Percentiles rank a stretch among this genome's conserved stretches.
phyloP scores from a whole-genome alignment of 2,888 invertebrate species.

The Eristalis intricaria region DNA sequence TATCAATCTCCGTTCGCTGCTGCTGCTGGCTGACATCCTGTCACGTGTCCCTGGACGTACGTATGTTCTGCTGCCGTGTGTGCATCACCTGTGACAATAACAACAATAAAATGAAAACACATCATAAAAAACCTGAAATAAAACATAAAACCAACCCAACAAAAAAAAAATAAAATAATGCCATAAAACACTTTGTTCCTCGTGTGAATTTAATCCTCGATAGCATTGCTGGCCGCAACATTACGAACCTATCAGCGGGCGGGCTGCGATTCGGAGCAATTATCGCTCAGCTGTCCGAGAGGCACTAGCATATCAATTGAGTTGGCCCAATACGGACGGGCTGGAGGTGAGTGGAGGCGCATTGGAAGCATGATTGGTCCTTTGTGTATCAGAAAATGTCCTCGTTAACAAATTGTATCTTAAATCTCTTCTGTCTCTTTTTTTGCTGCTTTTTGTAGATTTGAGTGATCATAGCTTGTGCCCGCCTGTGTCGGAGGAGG shows the following conservation, averaged over 20 bases:
- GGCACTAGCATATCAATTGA: slow-evolving; percentile 96
- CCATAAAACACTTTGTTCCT: background rate
- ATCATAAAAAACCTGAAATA: slow-evolving; percentile 13
- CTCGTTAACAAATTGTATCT: slow-evolving; percentile 36
- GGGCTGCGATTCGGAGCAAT: slow-evolving; percentile 94
- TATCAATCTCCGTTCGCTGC: slow-evolving; percentile 44
- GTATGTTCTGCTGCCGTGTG: background rate
- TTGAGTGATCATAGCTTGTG: slow-evolving; percentile 80
- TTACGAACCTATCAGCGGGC: slow-evolving; percentile 94
- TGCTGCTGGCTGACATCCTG: slow-evolving; percentile 43
- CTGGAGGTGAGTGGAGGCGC: slow-evolving; percentile 77
- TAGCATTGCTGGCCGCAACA: slow-evolving; percentile 95
- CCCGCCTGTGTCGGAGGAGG: slow-evolving; percentile 79
- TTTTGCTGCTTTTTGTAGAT: slow-evolving; percentile 74
- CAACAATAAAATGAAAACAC: background rate
- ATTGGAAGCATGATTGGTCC: background rate
- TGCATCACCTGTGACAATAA: slow-evolving; percentile 47
- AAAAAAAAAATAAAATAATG: background rate
- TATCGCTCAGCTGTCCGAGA: slow-evolving; percentile 93
- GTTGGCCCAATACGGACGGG: slow-evolving; percentile 93
- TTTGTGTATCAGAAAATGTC: slow-evolving; percentile 18
- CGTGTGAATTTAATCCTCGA: slow-evolving; percentile 28
- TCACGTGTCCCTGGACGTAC: slow-evolving; percentile 26
- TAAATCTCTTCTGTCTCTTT: background rate
- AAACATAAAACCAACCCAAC: slow-evolving; percentile 10